phyloP scores from a whole-genome alignment of 2,797 vertebrate species.

The Macrochelys suwanniensis region DNA sequence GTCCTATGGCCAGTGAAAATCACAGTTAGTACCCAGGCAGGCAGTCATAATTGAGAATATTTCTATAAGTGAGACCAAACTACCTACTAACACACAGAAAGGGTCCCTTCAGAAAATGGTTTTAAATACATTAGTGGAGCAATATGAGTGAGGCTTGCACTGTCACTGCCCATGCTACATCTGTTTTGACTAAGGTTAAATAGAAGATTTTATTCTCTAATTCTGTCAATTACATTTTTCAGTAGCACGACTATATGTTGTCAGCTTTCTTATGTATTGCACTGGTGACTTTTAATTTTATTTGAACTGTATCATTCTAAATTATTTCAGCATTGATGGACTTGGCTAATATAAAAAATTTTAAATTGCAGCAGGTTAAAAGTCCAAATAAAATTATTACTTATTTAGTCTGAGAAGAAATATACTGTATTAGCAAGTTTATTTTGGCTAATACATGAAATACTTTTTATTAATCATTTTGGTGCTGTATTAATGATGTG shows the following conservation, averaged over 20 bases:
- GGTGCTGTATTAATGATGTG: background rate
- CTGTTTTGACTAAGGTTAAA: background rate
- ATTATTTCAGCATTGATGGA: constrained; percentile 55
- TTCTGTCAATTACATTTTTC: constrained; percentile 36
- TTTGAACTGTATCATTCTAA: constrained; percentile 28
- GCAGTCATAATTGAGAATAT: constrained; percentile 25
- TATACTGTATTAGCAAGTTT: background rate
- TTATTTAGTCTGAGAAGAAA: constrained; percentile 19
- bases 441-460: constrained; percentile 6
- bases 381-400: background rate
- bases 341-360: constrained; percentile 6
- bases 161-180: background rate
- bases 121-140: background rate
- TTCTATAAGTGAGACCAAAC: constrained; percentile 42
- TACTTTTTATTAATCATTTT: background rate
- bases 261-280: constrained; percentile 62
- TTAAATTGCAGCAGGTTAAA: background rate
- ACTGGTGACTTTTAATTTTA: constrained; percentile 58
- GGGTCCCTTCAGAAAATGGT: constrained; percentile 43
- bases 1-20: constrained; percentile 57
- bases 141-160: constrained; percentile 18
- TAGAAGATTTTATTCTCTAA: constrained; percentile 10
- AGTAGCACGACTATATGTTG: constrained; percentile 41
- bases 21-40: background rate
- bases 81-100: background rate